phyloP scores from a whole-genome alignment of 2,888 invertebrate genomes.

The Sinelater perroti region DNA sequence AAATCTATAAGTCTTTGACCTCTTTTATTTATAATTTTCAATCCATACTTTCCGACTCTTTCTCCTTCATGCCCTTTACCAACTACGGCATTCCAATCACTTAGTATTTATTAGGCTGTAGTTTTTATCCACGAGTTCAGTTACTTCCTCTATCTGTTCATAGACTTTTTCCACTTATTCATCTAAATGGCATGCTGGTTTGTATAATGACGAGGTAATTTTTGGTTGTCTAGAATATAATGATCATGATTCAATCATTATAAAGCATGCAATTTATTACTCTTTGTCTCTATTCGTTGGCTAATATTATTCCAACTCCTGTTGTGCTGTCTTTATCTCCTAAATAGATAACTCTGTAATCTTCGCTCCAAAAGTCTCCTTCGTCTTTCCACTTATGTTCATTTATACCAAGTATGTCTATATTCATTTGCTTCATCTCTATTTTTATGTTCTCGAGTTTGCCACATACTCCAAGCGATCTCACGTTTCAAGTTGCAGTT shows the following conservation, averaged over 20 bases:
- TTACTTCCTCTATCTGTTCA: too few species aligned
- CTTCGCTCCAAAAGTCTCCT: constrained; percentile 1
- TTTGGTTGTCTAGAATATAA: background rate
- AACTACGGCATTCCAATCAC: too few species aligned
- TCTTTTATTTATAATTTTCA: too few species aligned
- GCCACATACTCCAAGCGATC: background rate
- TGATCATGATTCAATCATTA: background rate
- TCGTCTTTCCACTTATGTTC: background rate
- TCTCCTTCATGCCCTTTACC: too few species aligned
- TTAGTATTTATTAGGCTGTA: too few species aligned
- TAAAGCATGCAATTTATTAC: background rate
- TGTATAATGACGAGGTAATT: background rate
- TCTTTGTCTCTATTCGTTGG: background rate
- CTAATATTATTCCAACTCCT: background rate
- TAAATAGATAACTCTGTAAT: background rate
- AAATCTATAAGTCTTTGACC: too few species aligned
- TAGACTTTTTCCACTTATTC: too few species aligned
- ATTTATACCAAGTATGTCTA: background rate
- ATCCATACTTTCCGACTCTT: too few species aligned
- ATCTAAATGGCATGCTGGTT: background rate
- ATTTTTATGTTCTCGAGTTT: background rate
- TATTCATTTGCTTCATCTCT: background rate
- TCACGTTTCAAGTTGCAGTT: background rate
- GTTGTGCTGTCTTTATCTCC: background rate
- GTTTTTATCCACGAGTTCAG: too few species aligned